phyloP scores from a whole-genome alignment of 2,797 vertebrate species.

The Brachymystax lenok region DNA sequence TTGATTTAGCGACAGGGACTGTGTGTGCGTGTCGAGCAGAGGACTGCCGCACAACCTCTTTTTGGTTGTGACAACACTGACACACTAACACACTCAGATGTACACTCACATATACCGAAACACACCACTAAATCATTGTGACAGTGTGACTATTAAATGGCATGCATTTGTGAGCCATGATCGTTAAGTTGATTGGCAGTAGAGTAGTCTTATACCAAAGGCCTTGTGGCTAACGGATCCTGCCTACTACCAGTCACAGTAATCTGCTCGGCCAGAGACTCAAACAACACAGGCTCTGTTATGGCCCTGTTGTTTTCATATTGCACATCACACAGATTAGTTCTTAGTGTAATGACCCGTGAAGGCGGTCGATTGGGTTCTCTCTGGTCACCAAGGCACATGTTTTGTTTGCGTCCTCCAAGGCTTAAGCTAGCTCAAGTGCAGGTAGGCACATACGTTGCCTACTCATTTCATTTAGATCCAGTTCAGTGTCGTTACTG shows the following conservation, averaged over 20 bases:
- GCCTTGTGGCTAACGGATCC: slow-evolving; percentile 69
- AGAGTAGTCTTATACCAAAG: slow-evolving; percentile 64
- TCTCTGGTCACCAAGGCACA: slow-evolving; percentile 60
- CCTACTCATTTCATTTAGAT: not conserved
- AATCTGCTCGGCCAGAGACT: slow-evolving; percentile 59
- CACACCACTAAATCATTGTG: not conserved
- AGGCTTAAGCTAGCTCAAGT: slow-evolving; percentile 28
- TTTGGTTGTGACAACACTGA: slow-evolving; percentile 56
- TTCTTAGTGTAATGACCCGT: not conserved
- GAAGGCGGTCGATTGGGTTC: not conserved
- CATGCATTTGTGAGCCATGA: slow-evolving; percentile 69
- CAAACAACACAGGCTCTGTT: slow-evolving; percentile 15
- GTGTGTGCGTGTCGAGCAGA: too few species aligned
- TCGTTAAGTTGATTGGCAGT: slow-evolving; percentile 61
- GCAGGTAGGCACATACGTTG: not conserved
- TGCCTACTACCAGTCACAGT: slow-evolving; percentile 51
- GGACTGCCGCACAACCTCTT: too few species aligned
- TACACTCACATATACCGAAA: slow-evolving; percentile 24
- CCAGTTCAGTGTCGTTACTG: not conserved
- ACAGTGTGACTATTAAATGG: slow-evolving; percentile 46
- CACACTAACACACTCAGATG: slow-evolving; percentile 52
- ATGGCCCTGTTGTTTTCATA: not conserved
- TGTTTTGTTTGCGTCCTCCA: slow-evolving; percentile 31
- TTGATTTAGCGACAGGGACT: not conserved
- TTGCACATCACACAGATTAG: not conserved